Base-by-base conservation (phyloP, 2,797 vertebrate genomes). In the Malurus splendens region DNA sequence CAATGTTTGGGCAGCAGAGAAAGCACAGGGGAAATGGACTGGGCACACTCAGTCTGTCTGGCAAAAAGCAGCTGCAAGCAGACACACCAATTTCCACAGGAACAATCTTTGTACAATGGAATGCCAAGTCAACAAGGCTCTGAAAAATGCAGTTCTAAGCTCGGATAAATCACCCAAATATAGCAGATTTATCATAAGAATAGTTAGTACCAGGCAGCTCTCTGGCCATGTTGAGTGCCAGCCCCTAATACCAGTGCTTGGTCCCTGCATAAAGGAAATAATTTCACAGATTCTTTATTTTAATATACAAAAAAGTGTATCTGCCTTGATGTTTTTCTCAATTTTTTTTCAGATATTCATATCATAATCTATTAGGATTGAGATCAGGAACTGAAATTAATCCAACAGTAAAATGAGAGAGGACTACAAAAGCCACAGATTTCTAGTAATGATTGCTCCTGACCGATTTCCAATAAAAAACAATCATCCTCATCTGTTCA, bases 401-500 rank as follows among this genome's bases (percentile, higher is more conserved):
- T 78, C 76, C 76, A 89, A 50, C 2, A 68, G 48, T 67, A 66
- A 93, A 90, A 94, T 45, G 48, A 90, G 54, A 87, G 2, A 3
- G 47, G 25, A 57, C 80, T 77, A 64, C 6, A 85, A 91, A 92
- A 91, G 42, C 61, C 57, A 64, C 61, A 87, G 65, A 90, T 92
- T 92, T 88, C 54, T 68, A 80, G 61, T 80, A 90, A 83, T 55
- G 51, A 85, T 22, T 77, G 79, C 54, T 81, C 51, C 73, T 89
- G 87, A 94, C 47, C 7, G 11, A 68, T 72, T 94, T 80, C 91
- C 93, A 95, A 66, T 78, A 64, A 88, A 71, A 80, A 79, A 45
- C 78, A 91, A 91, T 89, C 72, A 50, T 9, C 27, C 84, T 93
- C 90, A 90, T 93, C 91, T 93, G 84, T 52, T 92, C 12, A 4